Percentiles rank a stretch among this genome's conserved stretches.
phyloP scores from a whole-genome alignment of 2,888 invertebrate species.

The Mermis nigrescens region DNA sequence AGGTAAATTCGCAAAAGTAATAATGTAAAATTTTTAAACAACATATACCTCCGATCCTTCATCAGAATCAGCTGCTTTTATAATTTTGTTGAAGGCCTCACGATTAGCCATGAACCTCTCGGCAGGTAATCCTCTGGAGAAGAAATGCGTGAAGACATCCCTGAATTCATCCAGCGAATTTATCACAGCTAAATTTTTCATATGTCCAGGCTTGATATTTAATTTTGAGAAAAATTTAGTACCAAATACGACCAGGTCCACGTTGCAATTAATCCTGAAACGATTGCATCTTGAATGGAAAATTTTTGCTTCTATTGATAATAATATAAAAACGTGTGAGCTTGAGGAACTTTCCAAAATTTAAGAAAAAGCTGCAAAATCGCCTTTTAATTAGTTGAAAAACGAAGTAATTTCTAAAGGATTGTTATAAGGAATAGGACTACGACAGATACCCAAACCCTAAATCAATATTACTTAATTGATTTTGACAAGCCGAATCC shows the following conservation, averaged over 20 bases:
- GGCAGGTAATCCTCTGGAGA: constrained; percentile 35
- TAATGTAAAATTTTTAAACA: no score
- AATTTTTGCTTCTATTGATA: not conserved
- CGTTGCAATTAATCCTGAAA: constrained; percentile 34
- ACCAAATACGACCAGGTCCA: constrained; percentile 37
- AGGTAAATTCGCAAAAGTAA: no score
- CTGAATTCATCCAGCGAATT: constrained; percentile 31
- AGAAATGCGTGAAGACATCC: constrained; percentile 35
- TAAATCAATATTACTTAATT: no score
- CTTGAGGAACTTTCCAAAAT: no score
- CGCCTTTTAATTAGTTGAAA: no score
- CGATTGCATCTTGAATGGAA: not conserved
- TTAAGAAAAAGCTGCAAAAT: no score
- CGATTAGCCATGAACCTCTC: constrained; percentile 31
- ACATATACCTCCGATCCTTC: constrained; percentile 6
- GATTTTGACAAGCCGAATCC: no score
- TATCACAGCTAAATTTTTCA: constrained; percentile 26
- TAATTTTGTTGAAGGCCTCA: constrained; percentile 19
- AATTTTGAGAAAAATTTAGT: constrained; percentile 31
- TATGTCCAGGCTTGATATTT: constrained; percentile 25
- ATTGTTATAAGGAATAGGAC: no score
- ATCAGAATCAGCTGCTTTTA: constrained; percentile 20
- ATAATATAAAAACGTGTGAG: no score
- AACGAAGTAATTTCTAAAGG: no score
- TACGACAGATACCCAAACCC: no score